phyloP scores from a whole-genome alignment of 2,888 invertebrate species.

The Lamproptera curius region DNA sequence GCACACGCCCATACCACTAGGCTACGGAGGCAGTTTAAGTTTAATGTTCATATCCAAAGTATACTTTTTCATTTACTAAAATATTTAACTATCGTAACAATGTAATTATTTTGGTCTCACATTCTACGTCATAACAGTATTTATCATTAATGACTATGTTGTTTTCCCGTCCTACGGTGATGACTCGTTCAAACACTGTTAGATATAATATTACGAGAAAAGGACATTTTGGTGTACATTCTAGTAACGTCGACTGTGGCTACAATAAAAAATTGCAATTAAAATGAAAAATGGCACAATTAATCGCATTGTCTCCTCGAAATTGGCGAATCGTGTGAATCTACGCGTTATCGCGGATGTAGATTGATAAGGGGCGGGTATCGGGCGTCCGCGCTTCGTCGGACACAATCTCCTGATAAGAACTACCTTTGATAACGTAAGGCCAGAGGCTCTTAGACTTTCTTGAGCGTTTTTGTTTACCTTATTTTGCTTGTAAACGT shows the following conservation, averaged over 20 bases:
- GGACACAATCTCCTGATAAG: constrained; percentile 30
- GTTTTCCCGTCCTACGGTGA: neutral
- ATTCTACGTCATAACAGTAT: too few species aligned
- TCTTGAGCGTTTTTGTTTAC: too few species aligned
- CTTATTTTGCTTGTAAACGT: too few species aligned
- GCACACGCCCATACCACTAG: too few species aligned
- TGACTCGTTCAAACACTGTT: neutral
- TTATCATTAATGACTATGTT: neutral
- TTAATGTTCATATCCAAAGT: too few species aligned
- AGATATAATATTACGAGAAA: neutral
- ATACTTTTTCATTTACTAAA: too few species aligned
- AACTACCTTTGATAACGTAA: constrained; percentile 36
- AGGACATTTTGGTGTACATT: neutral
- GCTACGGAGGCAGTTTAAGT: too few species aligned
- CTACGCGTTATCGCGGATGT: neutral
- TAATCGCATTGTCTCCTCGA: neutral
- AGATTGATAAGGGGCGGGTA: constrained; percentile 7
- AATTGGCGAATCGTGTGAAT: neutral
- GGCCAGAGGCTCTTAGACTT: constrained; percentile 39
- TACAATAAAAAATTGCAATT: neutral
- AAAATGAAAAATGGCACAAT: neutral
- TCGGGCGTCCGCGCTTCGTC: constrained; percentile 23
- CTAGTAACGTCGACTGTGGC: too few species aligned
- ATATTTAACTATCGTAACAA: too few species aligned
- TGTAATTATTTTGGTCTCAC: too few species aligned